Percentiles rank a stretch among this genome's conserved stretches.
Evolutionary conservation across 2,888 invertebrate species (phyloP).

Genomic region (Nudaria mundana): DNA sequence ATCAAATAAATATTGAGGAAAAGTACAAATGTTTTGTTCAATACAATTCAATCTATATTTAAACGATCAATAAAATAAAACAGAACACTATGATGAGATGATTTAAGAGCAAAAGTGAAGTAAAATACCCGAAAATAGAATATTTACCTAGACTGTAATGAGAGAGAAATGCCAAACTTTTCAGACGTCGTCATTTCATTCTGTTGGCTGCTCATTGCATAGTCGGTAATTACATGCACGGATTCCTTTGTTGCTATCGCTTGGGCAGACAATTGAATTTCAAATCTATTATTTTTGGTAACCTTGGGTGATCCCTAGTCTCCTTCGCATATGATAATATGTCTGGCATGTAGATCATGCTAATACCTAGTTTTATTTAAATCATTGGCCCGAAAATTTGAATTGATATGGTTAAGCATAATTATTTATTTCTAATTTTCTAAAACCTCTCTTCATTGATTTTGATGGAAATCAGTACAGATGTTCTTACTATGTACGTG

Average conservation of each 20-base stretch:
- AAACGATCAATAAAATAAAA: no score
- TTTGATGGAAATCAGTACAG: no score
- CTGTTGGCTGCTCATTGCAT: constrained; percentile 48
- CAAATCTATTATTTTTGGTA: constrained; percentile 48
- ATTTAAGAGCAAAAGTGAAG: constrained; percentile 7
- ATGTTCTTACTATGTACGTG: no score
- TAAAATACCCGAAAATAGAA: constrained; percentile 35
- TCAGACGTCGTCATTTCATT: constrained; percentile 62
- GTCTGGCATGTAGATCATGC: no score
- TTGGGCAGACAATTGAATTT: constrained; percentile 61
- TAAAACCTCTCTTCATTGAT: no score
- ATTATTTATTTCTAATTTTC: no score
- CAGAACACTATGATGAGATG: constrained; percentile 8
- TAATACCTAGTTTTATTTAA: no score
- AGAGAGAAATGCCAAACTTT: constrained; percentile 51
- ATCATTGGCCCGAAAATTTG: no score
- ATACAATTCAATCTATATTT: no score
- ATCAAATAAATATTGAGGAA: no score
- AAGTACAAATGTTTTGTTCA: no score
- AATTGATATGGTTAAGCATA: no score
- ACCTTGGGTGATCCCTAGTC: constrained; percentile 41
- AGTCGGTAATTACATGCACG: constrained; percentile 60
- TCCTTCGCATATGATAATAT: constrained; percentile 31
- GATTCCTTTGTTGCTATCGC: constrained; percentile 53
- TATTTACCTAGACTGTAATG: constrained; percentile 26